Conservation (phyloP, 2,888 invertebrate species). For the Blastobasis lacticolella region DNA sequence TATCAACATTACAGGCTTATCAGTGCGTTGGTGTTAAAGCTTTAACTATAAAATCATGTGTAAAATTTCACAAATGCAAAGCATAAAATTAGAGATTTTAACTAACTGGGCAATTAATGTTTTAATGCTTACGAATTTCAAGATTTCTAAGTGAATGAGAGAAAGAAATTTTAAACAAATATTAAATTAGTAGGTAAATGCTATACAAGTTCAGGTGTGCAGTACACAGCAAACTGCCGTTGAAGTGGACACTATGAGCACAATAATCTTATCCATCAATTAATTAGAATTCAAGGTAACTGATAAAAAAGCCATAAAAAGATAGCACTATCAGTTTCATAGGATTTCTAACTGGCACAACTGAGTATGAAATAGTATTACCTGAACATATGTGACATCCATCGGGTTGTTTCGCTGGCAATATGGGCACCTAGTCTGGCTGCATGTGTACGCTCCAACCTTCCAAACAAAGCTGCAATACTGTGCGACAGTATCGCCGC, state of each 20-base stretch:
- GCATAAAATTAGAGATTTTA: no score
- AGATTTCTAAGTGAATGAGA: no score
- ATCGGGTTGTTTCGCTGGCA: slow-evolving; percentile 88
- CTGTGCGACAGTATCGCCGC: slow-evolving; percentile 88
- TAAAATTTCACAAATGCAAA: no score
- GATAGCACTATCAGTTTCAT: neutral
- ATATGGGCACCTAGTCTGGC: slow-evolving; percentile 86
- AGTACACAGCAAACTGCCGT: neutral
- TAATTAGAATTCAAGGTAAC: slow-evolving; percentile 36
- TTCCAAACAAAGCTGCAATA: slow-evolving; percentile 89
- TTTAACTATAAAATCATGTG: no score
- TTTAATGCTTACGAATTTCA: no score
- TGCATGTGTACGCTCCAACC: slow-evolving; percentile 84
- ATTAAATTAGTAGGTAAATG: no score
- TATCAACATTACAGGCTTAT: neutral
- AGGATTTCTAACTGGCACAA: no score
- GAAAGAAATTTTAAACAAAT: no score
- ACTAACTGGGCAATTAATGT: no score
- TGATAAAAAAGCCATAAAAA: slow-evolving; percentile 26
- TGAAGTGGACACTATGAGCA: neutral
- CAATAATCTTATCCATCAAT: slow-evolving; percentile 34
- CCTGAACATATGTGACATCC: slow-evolving; percentile 92
- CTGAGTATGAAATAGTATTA: slow-evolving; percentile 26
- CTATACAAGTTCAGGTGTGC: no score
- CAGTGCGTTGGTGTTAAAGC: neutral